These are phyloP conservation scores for Drosophila diplacantha DNA, from an alignment of 2,888 invertebrate genomes.

Conservation along the genomic window DNA sequence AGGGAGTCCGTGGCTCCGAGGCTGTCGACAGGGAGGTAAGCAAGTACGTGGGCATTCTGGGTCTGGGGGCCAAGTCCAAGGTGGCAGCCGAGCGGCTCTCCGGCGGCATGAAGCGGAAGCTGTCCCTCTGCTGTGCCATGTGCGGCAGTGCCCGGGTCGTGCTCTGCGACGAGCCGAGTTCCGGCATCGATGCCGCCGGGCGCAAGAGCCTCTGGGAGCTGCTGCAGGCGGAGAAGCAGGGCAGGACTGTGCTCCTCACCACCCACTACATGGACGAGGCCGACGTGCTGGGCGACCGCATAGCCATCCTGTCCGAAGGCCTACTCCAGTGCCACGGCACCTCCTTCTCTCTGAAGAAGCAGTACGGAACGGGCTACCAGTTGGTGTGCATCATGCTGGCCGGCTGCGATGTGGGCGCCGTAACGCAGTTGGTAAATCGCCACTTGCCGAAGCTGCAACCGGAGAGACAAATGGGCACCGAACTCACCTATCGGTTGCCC, in stretches of 20 bases:
- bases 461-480: constrained; percentile 84
- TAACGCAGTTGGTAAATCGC: constrained; percentile 81
- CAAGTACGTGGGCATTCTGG: constrained; percentile 81
- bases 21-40: constrained; percentile 81
- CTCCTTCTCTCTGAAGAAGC: constrained; percentile 86
- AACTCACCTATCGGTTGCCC: constrained; percentile 83
- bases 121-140: constrained; percentile 85
- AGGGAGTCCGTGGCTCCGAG: constrained; percentile 79
- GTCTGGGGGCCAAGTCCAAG: constrained; percentile 82
- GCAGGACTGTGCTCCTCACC: constrained; percentile 87
- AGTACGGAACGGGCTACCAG: constrained; percentile 89
- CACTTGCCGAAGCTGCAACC: constrained; percentile 82
- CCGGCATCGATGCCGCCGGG: constrained; percentile 90
- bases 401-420: constrained; percentile 77
- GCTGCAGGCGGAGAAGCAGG: constrained; percentile 83
- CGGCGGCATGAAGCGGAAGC: constrained; percentile 86
- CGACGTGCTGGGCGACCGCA: constrained; percentile 88
- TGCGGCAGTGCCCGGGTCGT: constrained; percentile 85
- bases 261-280: constrained; percentile 95
- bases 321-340: constrained; percentile 87
- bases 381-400: constrained; percentile 79
- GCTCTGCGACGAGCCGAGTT: constrained; percentile 85
- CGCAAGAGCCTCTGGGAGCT: constrained; percentile 88
- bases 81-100: constrained; percentile 81
- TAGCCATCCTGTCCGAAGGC: constrained; percentile 90